These are phyloP conservation scores for Therioaphis trifolii DNA, from an alignment of 2,888 invertebrate genomes.

Conservation along the genomic window DNA sequence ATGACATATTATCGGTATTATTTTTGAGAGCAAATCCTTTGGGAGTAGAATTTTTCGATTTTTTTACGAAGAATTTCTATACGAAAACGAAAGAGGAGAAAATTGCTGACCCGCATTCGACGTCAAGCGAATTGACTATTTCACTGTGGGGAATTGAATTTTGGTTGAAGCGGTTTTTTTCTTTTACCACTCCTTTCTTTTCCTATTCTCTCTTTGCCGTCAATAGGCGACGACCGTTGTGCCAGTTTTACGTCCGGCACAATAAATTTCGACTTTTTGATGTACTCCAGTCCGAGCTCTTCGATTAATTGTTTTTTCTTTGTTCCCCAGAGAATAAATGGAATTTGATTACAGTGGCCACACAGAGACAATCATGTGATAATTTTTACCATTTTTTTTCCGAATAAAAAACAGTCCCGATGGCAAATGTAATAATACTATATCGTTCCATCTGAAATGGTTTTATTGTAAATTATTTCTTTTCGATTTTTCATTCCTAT, in stretches of 20 bases:
- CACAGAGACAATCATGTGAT: constrained; percentile 40
- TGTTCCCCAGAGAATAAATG: constrained; percentile 21
- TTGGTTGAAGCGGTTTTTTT: constrained; percentile 38
- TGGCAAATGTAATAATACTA: constrained; percentile 35
- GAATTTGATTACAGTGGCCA: constrained; percentile 52
- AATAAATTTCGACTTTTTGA: constrained; percentile 61
- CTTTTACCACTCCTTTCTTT: constrained; percentile 14
- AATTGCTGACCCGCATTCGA: constrained; percentile 51
- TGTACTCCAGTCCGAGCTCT: constrained; percentile 43
- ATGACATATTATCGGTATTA: no score
- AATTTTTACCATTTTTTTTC: constrained; percentile 41
- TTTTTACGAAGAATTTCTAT: constrained; percentile 9
- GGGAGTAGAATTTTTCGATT: not conserved
- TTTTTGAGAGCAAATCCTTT: not conserved
- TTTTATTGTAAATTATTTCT: constrained; percentile 23
- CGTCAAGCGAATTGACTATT: constrained; percentile 55
- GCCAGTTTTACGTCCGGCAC: constrained; percentile 50
- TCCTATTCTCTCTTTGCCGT: constrained; percentile 20
- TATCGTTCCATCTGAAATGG: constrained; percentile 1
- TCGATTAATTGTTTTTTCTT: constrained; percentile 61
- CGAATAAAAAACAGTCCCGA: constrained; percentile 25
- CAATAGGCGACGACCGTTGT: constrained; percentile 35
- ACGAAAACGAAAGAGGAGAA: constrained; percentile 22
- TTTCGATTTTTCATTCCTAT: not conserved
- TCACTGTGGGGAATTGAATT: constrained; percentile 57